Evolutionary conservation across 2,797 vertebrate species (phyloP).

Genomic region (Microctenopoma stevenorrisi): DNA sequence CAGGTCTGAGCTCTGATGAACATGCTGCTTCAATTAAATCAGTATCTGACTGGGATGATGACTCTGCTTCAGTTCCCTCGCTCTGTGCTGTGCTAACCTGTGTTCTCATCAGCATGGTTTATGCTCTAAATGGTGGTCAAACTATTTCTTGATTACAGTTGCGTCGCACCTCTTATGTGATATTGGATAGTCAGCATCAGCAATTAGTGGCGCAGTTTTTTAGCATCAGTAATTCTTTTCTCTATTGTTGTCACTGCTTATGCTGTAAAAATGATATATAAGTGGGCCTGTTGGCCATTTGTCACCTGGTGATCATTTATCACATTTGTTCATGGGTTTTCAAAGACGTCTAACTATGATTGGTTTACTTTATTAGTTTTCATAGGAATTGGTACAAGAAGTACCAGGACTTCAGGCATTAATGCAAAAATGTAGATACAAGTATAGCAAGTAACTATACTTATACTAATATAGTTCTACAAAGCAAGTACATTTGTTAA

Average conservation of each 20-base stretch:
- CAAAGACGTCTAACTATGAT: background rate
- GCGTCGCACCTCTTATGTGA: slow-evolving; percentile 5
- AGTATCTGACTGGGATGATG: slow-evolving; percentile 28
- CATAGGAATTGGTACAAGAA: background rate
- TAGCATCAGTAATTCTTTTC: slow-evolving; percentile 13
- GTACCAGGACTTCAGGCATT: background rate
- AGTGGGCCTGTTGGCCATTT: background rate
- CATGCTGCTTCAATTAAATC: slow-evolving; percentile 50
- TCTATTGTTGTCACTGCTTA: slow-evolving; percentile 8
- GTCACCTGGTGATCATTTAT: background rate
- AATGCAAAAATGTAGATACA: background rate
- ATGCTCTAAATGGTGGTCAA: slow-evolving; percentile 8
- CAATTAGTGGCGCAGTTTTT: slow-evolving; percentile 10
- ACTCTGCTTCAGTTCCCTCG: slow-evolving; percentile 12
- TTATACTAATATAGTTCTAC: background rate
- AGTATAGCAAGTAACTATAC: too few species aligned
- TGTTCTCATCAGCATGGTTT: slow-evolving; percentile 12
- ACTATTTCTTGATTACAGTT: slow-evolving; percentile 14
- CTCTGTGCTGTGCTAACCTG: background rate
- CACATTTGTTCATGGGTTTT: background rate
- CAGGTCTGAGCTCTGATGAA: slow-evolving; percentile 44
- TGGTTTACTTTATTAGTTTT: background rate
- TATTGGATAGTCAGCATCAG: background rate
- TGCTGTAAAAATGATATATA: background rate
- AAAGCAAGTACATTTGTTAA: background rate